A percentile compares a stretch with the other conserved stretches of the same genome.
Conservation (phyloP, 2,113 vertebrate genomes). For the Meles meles region DNA sequence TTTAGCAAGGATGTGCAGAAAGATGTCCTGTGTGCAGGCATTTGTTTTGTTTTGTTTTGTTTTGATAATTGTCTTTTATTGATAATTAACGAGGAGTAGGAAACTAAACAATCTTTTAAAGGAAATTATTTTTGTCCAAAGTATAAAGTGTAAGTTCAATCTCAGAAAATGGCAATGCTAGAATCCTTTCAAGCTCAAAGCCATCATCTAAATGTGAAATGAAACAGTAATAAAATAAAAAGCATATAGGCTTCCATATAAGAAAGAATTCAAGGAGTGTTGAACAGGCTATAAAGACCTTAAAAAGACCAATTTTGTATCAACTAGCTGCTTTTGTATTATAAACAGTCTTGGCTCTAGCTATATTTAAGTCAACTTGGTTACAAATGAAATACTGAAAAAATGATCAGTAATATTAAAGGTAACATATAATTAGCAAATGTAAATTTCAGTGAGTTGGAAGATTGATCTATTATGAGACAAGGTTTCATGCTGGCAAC, state of each 20-base stretch:
- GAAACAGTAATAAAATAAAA: neutral
- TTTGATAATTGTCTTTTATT: conserved; percentile 37
- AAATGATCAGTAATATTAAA: neutral
- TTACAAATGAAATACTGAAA: conserved; percentile 9
- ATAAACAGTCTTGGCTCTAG: neutral
- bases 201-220: neutral
- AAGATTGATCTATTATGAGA: neutral
- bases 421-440: neutral
- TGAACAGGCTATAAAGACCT: neutral
- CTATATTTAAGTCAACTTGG: neutral
- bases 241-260: neutral
- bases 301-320: neutral
- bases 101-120: conserved; percentile 38
- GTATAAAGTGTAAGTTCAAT: neutral
- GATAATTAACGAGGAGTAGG: conserved; percentile 28
- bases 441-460: neutral
- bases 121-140: conserved; percentile 32
- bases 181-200: conserved; percentile 35
- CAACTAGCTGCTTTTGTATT: neutral
- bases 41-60: too few species aligned
- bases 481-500: neutral
- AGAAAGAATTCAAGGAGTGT: neutral
- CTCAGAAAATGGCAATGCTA: neutral
- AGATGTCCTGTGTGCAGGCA: neutral
- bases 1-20: neutral